phyloP scores from a whole-genome alignment of 2,797 vertebrate species.

The Sebastes melanostomus region DNA sequence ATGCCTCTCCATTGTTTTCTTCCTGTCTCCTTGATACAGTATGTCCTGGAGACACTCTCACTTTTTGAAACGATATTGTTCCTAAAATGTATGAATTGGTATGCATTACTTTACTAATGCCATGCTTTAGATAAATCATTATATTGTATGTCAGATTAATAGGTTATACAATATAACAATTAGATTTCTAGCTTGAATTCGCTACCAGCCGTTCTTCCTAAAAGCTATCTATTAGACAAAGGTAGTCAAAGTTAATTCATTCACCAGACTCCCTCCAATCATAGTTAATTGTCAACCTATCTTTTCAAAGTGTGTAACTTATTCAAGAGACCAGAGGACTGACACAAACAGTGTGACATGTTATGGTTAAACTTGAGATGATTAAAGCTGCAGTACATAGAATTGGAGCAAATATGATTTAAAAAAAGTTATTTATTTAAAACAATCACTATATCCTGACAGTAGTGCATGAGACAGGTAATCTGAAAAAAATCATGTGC shows the following conservation, averaged over 20 bases:
- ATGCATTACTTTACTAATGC: background rate
- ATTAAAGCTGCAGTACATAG: background rate
- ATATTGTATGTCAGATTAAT: background rate
- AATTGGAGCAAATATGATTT: too few relatives aligned
- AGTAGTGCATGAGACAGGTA: too few relatives aligned
- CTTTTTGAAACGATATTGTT: background rate
- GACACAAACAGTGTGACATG: background rate
- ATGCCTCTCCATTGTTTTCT: slow-evolving; percentile 10
- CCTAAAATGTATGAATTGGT: background rate
- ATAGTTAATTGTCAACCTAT: background rate
- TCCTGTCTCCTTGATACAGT: slow-evolving; percentile 14
- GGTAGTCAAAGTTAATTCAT: slow-evolving; percentile 22
- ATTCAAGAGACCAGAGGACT: background rate
- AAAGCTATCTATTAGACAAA: slow-evolving; percentile 24
- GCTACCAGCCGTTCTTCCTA: slow-evolving; percentile 2
- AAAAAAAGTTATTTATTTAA: too few relatives aligned
- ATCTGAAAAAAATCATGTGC: too few relatives aligned
- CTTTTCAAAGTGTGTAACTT: background rate
- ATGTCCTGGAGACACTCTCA: background rate
- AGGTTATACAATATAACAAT: background rate
- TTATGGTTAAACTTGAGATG: background rate
- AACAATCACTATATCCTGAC: too few relatives aligned
- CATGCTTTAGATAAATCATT: background rate
- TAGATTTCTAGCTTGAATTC: background rate
- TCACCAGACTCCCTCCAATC: background rate